Percentiles rank a stretch among this genome's conserved stretches.
phyloP scores from a whole-genome alignment of 2,888 invertebrate genomes.

The Thereva nobilitata region DNA sequence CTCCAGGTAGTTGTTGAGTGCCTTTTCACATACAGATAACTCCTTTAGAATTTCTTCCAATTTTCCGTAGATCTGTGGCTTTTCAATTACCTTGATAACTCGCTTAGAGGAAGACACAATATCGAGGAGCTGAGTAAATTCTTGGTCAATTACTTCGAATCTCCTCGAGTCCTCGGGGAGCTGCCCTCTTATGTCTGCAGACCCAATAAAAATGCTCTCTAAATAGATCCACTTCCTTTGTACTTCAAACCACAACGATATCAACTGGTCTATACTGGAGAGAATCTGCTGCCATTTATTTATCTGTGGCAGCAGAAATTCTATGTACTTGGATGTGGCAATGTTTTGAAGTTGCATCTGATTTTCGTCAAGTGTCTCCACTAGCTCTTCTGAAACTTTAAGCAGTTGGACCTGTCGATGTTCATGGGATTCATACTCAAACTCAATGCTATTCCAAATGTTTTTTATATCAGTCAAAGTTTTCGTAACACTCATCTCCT shows the following conservation, averaged over 20 bases:
- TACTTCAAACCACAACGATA: conserved; percentile 82
- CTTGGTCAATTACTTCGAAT: conserved; percentile 83
- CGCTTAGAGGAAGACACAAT: conserved; percentile 78
- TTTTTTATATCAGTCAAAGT: conserved; percentile 80
- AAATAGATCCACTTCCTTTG: conserved; percentile 94
- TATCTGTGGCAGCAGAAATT: conserved; percentile 82
- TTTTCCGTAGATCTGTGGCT: conserved; percentile 71
- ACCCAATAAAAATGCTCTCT: conserved; percentile 94
- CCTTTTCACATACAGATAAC: conserved; percentile 88
- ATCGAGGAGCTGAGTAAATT: conserved; percentile 69
- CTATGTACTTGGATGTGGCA: conserved; percentile 91
- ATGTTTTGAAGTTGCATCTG: conserved; percentile 93
- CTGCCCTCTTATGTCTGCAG: conserved; percentile 90
- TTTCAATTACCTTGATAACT: conserved; percentile 83
- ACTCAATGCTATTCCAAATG: conserved; percentile 83
- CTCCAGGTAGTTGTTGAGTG: conserved; percentile 91
- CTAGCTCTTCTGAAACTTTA: conserved; percentile 81
- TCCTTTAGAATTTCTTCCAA: conserved; percentile 74
- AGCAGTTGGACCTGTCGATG: conserved; percentile 77
- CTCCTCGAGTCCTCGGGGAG: conserved; percentile 87
- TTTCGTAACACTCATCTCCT: conserved; percentile 95
- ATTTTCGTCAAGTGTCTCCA: conserved; percentile 93
- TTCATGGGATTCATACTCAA: conserved; percentile 78
- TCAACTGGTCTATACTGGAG: conserved; percentile 86
- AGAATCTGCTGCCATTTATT: conserved; percentile 86